Conservation (phyloP, 2,888 invertebrate species). For the Lasius platythorax region DNA sequence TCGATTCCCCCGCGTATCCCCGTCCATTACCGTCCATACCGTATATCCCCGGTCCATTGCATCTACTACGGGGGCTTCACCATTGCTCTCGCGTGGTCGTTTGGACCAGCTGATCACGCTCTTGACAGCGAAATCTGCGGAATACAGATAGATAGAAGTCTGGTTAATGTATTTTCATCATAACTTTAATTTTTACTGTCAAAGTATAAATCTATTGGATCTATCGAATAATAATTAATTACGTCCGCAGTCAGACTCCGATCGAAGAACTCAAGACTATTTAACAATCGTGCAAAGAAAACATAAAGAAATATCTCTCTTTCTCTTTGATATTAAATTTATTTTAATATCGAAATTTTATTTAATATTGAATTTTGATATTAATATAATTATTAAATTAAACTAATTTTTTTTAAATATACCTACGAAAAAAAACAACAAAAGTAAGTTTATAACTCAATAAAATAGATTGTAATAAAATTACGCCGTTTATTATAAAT, state of each 20-base stretch:
- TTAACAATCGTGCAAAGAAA: not conserved
- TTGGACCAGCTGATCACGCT: constrained; percentile 25
- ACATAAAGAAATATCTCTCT: not conserved
- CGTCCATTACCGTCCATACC: constrained; percentile 51
- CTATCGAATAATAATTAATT: not conserved
- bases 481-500: not conserved
- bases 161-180: not conserved
- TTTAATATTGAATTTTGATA: not conserved
- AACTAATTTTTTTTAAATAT: not conserved
- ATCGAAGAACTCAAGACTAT: too few relatives aligned
- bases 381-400: not conserved
- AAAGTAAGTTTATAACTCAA: not conserved
- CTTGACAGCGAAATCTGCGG: constrained; percentile 54
- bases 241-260: not conserved
- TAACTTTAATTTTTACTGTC: not conserved
- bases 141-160: constrained; percentile 5
- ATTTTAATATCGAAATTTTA: not conserved
- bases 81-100: constrained; percentile 68
- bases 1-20: constrained; percentile 78
- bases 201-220: not conserved
- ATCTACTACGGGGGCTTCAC: constrained; percentile 63
- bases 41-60: constrained; percentile 49
- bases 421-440: not conserved
- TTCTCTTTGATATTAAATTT: not conserved
- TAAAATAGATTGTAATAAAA: not conserved